These are phyloP conservation scores for Urocyon cinereoargenteus DNA, from an alignment of 2,797 vertebrate genomes.

Conservation along the genomic window DNA sequence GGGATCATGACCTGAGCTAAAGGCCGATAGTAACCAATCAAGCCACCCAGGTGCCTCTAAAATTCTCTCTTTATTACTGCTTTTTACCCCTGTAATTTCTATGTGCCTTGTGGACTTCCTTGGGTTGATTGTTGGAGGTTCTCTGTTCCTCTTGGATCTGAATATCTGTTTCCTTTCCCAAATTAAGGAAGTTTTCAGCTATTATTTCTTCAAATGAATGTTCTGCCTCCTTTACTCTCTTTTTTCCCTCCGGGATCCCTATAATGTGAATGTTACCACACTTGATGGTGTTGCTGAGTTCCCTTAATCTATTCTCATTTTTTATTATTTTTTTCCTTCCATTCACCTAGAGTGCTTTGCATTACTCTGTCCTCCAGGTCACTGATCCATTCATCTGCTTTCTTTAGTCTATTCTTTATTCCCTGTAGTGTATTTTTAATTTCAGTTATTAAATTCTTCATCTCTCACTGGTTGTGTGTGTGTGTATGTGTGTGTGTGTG, in stretches of 20 bases:
- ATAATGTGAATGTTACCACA: not conserved
- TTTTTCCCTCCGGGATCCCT: not conserved
- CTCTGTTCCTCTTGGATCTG: not conserved
- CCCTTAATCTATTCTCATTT: not conserved
- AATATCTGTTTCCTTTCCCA: not conserved
- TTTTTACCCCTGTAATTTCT: not conserved
- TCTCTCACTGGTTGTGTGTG: not conserved
- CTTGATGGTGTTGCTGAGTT: too few species aligned
- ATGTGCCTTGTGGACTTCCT: not conserved
- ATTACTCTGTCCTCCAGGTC: not conserved
- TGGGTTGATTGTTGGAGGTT: not conserved
- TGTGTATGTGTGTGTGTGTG: too few species aligned
- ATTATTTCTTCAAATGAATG: not conserved
- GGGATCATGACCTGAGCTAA: too few species aligned
- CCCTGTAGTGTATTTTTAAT: not conserved
- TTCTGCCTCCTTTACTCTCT: not conserved
- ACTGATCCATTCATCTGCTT: not conserved
- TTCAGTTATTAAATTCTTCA: not conserved
- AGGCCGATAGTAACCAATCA: too few species aligned
- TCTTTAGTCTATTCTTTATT: not conserved
- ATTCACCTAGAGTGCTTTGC: not conserved
- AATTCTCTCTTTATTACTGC: not conserved
- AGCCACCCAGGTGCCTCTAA: not conserved
- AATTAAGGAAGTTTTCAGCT: not conserved
- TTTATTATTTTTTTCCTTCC: not conserved